Percentiles rank a stretch among this genome's conserved stretches.
Evolutionary conservation across 1,140 invertebrate species (phyloP).

Genomic region (Danaus plexippus): DNA sequence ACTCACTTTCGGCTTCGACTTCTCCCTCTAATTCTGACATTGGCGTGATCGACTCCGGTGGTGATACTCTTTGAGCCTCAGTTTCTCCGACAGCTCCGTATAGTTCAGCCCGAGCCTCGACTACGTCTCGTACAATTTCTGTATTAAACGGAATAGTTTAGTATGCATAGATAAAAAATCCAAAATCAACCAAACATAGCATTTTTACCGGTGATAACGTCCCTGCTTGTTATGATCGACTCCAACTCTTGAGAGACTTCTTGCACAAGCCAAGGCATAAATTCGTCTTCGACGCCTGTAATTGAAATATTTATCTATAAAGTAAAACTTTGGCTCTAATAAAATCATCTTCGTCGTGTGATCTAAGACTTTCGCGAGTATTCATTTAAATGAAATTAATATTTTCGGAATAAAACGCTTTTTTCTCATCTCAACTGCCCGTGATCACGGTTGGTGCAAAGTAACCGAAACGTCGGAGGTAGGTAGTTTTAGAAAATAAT

Average conservation of each 20-base stretch:
- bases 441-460: too few relatives aligned
- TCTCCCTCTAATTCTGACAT: conserved; percentile 22
- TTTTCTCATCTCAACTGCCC: too few relatives aligned
- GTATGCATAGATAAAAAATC: not conserved
- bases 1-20: conserved; percentile 9
- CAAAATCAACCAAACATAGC: not conserved
- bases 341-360: too few relatives aligned
- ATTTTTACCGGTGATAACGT: conserved; percentile 79
- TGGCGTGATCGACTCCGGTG: conserved; percentile 32
- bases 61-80: conserved; percentile 18
- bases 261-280: conserved; percentile 90
- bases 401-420: too few relatives aligned
- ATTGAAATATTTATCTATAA: not conserved
- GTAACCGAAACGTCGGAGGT: too few relatives aligned
- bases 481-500: too few relatives aligned
- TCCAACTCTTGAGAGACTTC: conserved; percentile 86
- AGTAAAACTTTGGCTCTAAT: too few relatives aligned
- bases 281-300: conserved; percentile 81
- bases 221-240: conserved; percentile 82
- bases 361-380: too few relatives aligned
- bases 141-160: conserved; percentile 8
- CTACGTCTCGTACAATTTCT: conserved; percentile 83
- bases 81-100: conserved; percentile 53
- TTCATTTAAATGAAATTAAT: too few relatives aligned
- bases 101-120: conserved; percentile 78